Base-by-base conservation (phyloP, 64 coral and sea anemone genomes). In the Orbicella faveolata region DNA sequence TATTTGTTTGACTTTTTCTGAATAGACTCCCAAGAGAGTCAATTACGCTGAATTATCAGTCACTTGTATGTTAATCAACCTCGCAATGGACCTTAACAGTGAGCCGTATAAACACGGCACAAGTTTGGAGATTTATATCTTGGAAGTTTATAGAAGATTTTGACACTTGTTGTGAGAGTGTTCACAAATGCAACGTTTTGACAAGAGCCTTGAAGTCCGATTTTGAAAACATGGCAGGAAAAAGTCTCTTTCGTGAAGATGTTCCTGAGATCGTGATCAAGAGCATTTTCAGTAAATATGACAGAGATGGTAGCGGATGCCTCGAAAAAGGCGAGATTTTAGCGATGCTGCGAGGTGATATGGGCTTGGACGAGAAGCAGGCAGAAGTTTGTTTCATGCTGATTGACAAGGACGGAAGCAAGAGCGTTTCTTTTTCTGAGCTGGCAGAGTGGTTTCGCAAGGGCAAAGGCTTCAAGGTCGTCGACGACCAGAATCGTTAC, bases 301-400 rank as follows among this genome's bases (percentile, higher is more conserved):
- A 83, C 20, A 67, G 23, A 67, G 81, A 83, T 13, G 20, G 35
- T 19, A 83, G 81, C 63, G 61, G 61, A 19, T 19, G 17, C 30
- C 36, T 83, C 35, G 81, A 83, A 23, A 37, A 83, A 51, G 11
- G 26, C 8, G 81, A 83, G 34, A 48, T 83, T 63, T 36, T 83
- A 36, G 63, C 81, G 17, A 83, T 83, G 81, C 20, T 83, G 36
- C 35, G 36, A 21, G 81, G 12, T 16, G 55, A 83, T 9, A 41
- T 83, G 63, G 63, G 81, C 10, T 68, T 83, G 63, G 81, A 83
- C 35, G 61, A 67, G 14, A 83, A 39, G 2, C 81, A 83, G 13
- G 81, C 81, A 41, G 81, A 83, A 25, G 17, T 83, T 9, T 83
- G 81, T 68, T 83, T 83, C 63, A 48, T 83, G 81, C 39, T 83